These are phyloP conservation scores for Ornithoptera alexandrae DNA, from an alignment of 2,888 invertebrate species.

Conservation along the genomic window DNA sequence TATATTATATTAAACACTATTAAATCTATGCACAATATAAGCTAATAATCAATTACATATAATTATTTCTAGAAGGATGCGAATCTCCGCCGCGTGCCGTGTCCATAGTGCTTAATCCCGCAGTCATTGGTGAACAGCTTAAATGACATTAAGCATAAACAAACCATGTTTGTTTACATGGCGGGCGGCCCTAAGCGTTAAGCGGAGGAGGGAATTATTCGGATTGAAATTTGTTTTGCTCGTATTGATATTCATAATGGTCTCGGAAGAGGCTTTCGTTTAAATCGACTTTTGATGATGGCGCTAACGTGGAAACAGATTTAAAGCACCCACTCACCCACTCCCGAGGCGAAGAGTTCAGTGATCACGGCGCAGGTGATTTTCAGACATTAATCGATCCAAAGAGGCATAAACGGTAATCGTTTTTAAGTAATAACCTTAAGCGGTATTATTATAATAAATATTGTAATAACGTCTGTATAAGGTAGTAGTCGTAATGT, in stretches of 20 bases:
- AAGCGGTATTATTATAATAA: background rate
- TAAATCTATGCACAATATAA: too few species aligned
- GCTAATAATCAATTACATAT: too few species aligned
- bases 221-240: constrained; percentile 29
- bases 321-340: constrained; percentile 1
- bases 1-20: too few species aligned
- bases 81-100: too few species aligned
- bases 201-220: constrained; percentile 21
- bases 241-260: constrained; percentile 21
- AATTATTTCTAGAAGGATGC: too few species aligned
- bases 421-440: background rate
- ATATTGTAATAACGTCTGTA: too few species aligned
- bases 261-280: constrained; percentile 25
- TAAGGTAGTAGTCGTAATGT: too few species aligned
- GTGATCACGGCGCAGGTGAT: background rate
- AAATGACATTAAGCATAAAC: too few species aligned
- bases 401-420: background rate
- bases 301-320: constrained; percentile 21
- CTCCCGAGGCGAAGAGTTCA: background rate
- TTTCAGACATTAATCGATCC: background rate
- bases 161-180: too few species aligned
- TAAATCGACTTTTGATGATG: constrained; percentile 24
- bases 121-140: too few species aligned
- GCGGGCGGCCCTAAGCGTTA: constrained; percentile 6
- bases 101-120: too few species aligned